phyloP scores from a whole-genome alignment of 2,797 vertebrate species.

The Scomberomorus guttatus region DNA sequence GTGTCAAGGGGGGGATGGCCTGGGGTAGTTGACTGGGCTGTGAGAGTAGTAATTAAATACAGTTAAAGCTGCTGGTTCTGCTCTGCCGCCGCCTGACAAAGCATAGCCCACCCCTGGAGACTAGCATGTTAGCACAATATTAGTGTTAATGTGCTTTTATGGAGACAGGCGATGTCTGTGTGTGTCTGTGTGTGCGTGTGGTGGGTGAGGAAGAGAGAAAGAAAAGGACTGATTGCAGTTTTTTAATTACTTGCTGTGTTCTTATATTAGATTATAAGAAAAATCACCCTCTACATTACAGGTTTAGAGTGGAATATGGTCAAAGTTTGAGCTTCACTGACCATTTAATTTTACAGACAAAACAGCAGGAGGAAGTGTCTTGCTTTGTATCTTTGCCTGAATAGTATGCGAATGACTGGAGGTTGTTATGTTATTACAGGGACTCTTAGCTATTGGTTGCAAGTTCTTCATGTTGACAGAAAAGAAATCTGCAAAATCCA shows the following conservation, averaged over 20 bases:
- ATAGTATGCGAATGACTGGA: neutral
- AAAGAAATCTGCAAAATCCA: too few species aligned
- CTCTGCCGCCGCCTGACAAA: constrained; percentile 79
- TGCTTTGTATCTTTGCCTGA: neutral
- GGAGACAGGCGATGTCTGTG: constrained; percentile 24
- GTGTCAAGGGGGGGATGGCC: constrained; percentile 45
- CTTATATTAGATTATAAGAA: neutral
- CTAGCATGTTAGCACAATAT: constrained; percentile 88
- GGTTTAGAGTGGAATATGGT: neutral
- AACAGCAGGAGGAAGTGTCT: neutral
- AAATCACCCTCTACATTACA: neutral
- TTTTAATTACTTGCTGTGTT: neutral
- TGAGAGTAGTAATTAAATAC: constrained; percentile 83
- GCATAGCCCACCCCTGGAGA: constrained; percentile 83
- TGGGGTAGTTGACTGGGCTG: constrained; percentile 65
- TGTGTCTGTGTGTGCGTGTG: constrained; percentile 18
- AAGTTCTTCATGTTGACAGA: too few species aligned
- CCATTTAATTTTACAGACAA: neutral
- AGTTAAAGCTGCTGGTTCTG: constrained; percentile 70
- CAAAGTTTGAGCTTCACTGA: neutral
- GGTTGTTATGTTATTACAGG: neutral
- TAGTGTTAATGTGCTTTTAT: constrained; percentile 86
- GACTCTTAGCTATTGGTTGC: neutral
- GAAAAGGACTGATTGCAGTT: neutral
- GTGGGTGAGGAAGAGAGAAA: neutral